Conservation (phyloP, 2,888 invertebrate genomes). For the Noctua fimbriata region DNA sequence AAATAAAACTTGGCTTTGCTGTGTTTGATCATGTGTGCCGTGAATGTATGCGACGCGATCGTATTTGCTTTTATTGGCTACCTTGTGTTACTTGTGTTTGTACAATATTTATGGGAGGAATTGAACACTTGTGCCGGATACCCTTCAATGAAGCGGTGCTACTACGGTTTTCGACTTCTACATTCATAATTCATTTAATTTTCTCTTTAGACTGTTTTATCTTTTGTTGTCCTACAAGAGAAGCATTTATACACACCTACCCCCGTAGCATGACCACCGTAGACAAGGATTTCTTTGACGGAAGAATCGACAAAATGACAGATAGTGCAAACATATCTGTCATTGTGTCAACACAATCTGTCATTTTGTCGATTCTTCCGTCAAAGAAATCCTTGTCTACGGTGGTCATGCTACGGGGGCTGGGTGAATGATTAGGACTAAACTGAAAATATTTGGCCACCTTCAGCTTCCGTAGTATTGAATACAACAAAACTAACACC, state of each 20-base stretch:
- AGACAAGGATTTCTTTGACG: too few species aligned
- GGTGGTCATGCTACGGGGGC: too few species aligned
- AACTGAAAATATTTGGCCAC: background rate
- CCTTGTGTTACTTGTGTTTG: conserved; percentile 9
- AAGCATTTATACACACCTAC: background rate
- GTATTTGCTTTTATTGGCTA: conserved; percentile 52
- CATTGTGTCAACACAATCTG: too few species aligned
- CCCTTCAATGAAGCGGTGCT: background rate
- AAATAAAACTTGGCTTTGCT: conserved; percentile 63
- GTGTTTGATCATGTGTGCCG: conserved; percentile 66
- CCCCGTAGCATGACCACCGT: too few species aligned
- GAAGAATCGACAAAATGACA: too few species aligned
- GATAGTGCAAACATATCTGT: too few species aligned
- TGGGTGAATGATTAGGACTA: background rate
- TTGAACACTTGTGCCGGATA: background rate
- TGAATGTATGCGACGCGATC: conserved; percentile 39
- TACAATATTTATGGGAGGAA: conserved; percentile 28
- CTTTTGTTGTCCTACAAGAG: background rate
- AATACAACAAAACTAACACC: too few species aligned
- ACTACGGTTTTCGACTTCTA: background rate
- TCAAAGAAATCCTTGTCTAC: too few species aligned
- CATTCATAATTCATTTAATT: background rate
- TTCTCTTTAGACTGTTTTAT: background rate
- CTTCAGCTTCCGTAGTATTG: background rate
- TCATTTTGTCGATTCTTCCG: too few species aligned